A percentile compares a stretch with the other conserved stretches of the same genome.
These are phyloP conservation scores for Myrmecophaga tridactyla DNA, from an alignment of 2,113 vertebrate species.

Conservation along the genomic window DNA sequence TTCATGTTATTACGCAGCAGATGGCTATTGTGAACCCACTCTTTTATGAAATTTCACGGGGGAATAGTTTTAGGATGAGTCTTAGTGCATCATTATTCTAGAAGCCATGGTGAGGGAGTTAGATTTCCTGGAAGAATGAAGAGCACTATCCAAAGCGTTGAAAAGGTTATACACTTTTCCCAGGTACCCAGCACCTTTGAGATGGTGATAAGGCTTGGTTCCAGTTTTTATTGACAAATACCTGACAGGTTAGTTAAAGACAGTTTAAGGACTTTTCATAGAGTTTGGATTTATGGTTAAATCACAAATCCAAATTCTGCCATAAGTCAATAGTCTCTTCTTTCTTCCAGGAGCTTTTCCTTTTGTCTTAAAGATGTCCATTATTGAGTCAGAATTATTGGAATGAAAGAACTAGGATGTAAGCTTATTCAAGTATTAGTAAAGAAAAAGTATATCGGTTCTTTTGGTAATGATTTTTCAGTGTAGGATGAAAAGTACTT, in stretches of 20 bases:
- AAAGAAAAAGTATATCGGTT: neutral
- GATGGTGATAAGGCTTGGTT: neutral
- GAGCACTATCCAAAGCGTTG: neutral
- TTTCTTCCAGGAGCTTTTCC: neutral
- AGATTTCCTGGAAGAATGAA: neutral
- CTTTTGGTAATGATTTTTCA: conserved; percentile 1
- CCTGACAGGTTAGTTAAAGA: neutral
- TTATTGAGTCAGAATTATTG: neutral
- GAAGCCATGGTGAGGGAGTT: neutral
- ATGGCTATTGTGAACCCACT: neutral
- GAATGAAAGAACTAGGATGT: neutral
- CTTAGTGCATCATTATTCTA: neutral
- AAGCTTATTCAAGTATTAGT: neutral
- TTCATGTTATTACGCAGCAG: neutral
- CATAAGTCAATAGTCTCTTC: neutral
- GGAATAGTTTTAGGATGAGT: neutral
- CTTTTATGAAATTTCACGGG: neutral
- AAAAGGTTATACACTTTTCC: neutral
- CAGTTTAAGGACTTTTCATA: neutral
- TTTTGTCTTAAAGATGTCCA: neutral
- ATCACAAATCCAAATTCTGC: neutral
- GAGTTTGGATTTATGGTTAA: neutral
- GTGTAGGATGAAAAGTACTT: neutral
- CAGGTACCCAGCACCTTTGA: neutral
- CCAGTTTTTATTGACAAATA: neutral